Percentiles rank a stretch among this genome's conserved stretches.
Conservation (phyloP, 2,797 vertebrate species). For the Stomatorhinus walkeri region DNA sequence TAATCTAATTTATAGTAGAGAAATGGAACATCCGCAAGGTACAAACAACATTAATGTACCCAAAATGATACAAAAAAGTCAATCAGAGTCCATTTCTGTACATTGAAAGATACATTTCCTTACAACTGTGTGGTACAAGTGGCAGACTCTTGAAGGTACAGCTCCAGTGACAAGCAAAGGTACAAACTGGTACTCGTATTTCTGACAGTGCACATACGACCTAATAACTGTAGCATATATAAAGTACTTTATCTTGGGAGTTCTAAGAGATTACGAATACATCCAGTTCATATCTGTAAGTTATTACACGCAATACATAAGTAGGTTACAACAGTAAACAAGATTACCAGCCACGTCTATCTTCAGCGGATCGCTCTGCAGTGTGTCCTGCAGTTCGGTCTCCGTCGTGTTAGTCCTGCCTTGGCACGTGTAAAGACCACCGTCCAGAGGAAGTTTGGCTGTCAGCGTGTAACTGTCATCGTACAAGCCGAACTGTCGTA, state of each 20-base stretch:
- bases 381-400: constrained; percentile 18
- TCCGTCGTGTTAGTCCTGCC: constrained; percentile 27
- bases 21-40: neutral
- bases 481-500: neutral
- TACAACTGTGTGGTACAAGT: neutral
- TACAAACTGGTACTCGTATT: neutral
- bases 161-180: neutral
- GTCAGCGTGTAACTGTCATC: constrained; percentile 14
- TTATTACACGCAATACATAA: neutral
- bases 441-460: constrained; percentile 10
- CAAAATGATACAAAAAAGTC: neutral
- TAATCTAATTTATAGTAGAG: neutral
- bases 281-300: neutral
- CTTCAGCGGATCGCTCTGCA: constrained; percentile 41
- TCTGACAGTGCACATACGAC: neutral
- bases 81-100: neutral
- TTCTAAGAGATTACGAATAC: neutral
- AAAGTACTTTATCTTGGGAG: neutral
- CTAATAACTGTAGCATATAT: neutral
- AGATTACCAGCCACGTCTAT: constrained; percentile 53
- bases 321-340: neutral
- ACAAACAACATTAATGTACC: neutral
- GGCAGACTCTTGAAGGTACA: neutral
- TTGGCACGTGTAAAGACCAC: constrained; percentile 50
- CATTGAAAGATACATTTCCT: neutral